phyloP scores from a whole-genome alignment of 2,113 vertebrate species.

The Zosterops lateralis region DNA sequence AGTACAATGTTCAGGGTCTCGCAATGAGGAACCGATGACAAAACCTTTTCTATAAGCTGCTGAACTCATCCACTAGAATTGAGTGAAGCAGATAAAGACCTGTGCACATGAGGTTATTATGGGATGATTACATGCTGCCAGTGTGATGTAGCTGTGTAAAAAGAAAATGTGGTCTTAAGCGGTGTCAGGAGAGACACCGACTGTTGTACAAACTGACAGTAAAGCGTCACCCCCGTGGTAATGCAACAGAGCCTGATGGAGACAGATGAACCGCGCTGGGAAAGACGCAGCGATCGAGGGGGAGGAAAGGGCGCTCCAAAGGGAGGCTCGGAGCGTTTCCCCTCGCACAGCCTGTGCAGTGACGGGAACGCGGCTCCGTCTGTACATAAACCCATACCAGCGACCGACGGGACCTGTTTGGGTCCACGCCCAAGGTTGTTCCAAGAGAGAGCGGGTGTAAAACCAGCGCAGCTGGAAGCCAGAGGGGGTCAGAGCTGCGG shows the following conservation, averaged over 20 bases:
- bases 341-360: fast-evolving
- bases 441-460: background rate
- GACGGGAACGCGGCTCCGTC: fast-evolving
- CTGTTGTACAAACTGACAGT: background rate
- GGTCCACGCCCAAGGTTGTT: background rate
- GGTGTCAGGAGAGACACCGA: background rate
- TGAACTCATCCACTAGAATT: background rate
- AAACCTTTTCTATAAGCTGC: background rate
- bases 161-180: background rate
- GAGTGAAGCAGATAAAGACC: slow-evolving; percentile 10
- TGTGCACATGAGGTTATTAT: background rate
- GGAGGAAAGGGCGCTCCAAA: background rate
- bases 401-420: background rate
- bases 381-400: fast-evolving
- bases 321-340: background rate
- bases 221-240: background rate
- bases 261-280: background rate
- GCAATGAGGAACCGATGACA: background rate
- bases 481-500: background rate
- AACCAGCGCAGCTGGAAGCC: background rate
- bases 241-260: background rate
- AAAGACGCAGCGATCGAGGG: background rate
- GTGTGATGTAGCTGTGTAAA: background rate
- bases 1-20: background rate
- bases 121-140: slow-evolving; percentile 30